Evolutionary conservation across 2,797 vertebrate genomes (phyloP), one percentile per base, ranked within the genome.

Genomic region (Mus minutoides): DNA sequence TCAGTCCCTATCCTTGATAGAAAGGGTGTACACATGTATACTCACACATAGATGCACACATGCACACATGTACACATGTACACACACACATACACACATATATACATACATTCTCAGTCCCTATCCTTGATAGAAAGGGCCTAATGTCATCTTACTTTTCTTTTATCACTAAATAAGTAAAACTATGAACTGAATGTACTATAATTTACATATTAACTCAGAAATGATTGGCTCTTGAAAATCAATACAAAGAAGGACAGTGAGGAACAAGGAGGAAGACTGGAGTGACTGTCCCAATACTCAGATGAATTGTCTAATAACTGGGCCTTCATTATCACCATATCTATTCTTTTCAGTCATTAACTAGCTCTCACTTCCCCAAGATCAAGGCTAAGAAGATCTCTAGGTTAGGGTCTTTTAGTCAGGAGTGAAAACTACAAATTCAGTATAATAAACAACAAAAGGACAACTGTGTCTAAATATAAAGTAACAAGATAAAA

Each of bases 151-250:
- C 52, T 60, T 62, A 93, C n/a, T 37, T 94, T 73, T 54, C 54
- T 83, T 85, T 46, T 76, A 71, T 90, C 78, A 80, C 80, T 54
- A 77, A 94, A 76, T 76, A 56, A 88, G 92, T n/a, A 95, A 62
- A 46, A 58, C 19, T 71, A 2, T 46, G 77, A 90, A 56, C 77
- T 93, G 6, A 52, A n/a, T 83, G 16, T 29, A 69, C 26, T 80
- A 3, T 79, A 34, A 82, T 91, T 79, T 78, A 84, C 46, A 78
- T 3, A 54, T 4, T 62, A 56, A 84, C 37, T 91, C 75, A 71
- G 87, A 89, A 90, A 19, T 56, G 46, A 80, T 24, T 78, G 26
- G 80, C 85, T 46, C 31, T 79, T 73, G 58, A 49, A 34, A 77
- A 62, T 43, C 67, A 58, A 4, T 62, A 60, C 62, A 69, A 94